These are phyloP conservation scores for Agapostemon virescens DNA, from an alignment of 2,888 invertebrate genomes.

Conservation along the genomic window DNA sequence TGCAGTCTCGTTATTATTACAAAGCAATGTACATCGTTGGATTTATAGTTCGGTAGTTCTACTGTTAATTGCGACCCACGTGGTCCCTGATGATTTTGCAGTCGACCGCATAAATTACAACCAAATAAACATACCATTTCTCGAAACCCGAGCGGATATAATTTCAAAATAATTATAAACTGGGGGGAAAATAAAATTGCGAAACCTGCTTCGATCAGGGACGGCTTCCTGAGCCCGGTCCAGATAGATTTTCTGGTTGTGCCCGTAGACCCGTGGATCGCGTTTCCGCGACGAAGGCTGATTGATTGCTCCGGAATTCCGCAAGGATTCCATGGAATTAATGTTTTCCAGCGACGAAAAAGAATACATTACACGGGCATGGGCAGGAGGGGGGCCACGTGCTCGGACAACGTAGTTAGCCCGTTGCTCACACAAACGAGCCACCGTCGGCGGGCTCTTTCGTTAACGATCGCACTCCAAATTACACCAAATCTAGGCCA, in stretches of 20 bases:
- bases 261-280: neutral
- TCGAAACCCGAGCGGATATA: no score
- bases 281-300: neutral
- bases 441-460: slow-evolving; percentile 59
- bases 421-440: slow-evolving; percentile 43
- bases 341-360: slow-evolving; percentile 5
- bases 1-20: no score
- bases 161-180: no score
- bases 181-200: no score
- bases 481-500: slow-evolving; percentile 66
- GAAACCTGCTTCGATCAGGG: neutral
- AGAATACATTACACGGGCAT: slow-evolving; percentile 3
- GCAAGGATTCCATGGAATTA: neutral
- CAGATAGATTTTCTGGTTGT: neutral
- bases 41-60: no score
- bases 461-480: slow-evolving; percentile 67
- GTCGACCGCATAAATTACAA: no score
- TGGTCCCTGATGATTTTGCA: no score
- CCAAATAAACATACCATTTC: no score
- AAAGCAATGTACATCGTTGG: no score
- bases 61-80: no score
- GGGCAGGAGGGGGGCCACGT: neutral
- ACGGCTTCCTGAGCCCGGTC: neutral
- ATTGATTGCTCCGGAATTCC: neutral
- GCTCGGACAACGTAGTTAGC: slow-evolving; percentile 55